These are phyloP conservation scores for Phaedon cochleariae DNA, from an alignment of 2,888 invertebrate species.

Conservation along the genomic window DNA sequence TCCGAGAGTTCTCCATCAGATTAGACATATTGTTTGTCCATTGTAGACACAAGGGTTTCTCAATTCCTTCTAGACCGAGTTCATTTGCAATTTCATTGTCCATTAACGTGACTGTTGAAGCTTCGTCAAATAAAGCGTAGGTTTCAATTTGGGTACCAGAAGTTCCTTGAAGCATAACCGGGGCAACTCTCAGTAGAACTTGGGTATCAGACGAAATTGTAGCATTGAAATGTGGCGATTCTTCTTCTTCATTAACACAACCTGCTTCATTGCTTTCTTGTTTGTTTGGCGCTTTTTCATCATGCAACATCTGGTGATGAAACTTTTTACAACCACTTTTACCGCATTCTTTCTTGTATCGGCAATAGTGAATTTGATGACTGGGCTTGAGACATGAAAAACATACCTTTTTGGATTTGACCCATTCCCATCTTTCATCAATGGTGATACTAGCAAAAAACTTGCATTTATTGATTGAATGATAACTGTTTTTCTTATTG, in stretches of 20 bases:
- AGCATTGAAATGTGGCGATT: neutral
- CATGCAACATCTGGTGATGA: neutral
- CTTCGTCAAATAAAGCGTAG: neutral
- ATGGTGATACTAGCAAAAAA: neutral
- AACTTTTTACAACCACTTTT: neutral
- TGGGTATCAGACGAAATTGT: neutral
- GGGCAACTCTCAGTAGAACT: neutral
- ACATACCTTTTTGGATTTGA: neutral
- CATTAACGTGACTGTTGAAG: neutral
- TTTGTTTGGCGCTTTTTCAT: neutral
- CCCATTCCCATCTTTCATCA: neutral
- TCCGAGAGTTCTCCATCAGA: neutral
- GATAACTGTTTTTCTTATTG: neutral
- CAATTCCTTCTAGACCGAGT: neutral
- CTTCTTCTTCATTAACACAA: neutral
- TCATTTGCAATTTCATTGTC: neutral
- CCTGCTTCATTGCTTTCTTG: neutral
- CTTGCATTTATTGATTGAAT: neutral
- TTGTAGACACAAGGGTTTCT: neutral
- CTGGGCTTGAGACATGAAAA: neutral
- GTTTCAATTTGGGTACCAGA: neutral
- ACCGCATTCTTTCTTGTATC: neutral
- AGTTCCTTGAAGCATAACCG: neutral
- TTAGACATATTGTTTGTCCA: neutral
- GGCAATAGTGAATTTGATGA: neutral